Conservation (phyloP, 2,888 invertebrate genomes). For the Catocala fraxini region DNA sequence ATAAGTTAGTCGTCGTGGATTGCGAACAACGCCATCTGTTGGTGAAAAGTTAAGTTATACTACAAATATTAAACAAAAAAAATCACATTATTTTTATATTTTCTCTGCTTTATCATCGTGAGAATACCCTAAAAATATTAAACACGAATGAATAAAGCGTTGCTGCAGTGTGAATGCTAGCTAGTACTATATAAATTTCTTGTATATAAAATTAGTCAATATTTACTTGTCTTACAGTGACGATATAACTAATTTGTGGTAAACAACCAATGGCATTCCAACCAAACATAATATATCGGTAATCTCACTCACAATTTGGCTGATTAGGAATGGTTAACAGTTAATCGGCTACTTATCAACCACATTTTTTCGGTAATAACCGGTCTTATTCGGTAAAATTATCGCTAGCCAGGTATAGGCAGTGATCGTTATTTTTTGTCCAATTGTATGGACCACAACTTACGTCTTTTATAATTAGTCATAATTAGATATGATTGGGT, state of each 20-base stretch:
- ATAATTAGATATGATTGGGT: conserved; percentile 29
- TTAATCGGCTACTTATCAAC: conserved; percentile 35
- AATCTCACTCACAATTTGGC: conserved; percentile 69
- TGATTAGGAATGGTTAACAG: conserved; percentile 62
- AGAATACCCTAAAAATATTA: too few relatives aligned
- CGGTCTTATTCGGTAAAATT: conserved; percentile 23
- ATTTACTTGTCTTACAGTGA: too few relatives aligned
- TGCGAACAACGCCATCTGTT: conserved; percentile 25
- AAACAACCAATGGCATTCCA: conserved; percentile 33
- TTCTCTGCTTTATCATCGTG: too few relatives aligned
- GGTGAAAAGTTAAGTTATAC: conserved; percentile 1
- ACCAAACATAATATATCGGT: conserved; percentile 36
- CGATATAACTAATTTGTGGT: too few relatives aligned
- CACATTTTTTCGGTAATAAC: conserved; percentile 12
- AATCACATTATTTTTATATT: too few relatives aligned
- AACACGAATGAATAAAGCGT: too few relatives aligned
- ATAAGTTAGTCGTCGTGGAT: too few relatives aligned
- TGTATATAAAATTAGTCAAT: too few relatives aligned
- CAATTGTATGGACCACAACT: conserved; percentile 35
- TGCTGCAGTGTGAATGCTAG: too few relatives aligned
- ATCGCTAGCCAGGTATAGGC: conserved; percentile 44
- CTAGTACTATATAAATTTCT: too few relatives aligned
- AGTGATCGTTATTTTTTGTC: conserved; percentile 36
- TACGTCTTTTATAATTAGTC: conserved; percentile 23
- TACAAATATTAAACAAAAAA: neutral